phyloP scores from a whole-genome alignment of 2,888 invertebrate genomes.

The Aproaerema taeniolella region DNA sequence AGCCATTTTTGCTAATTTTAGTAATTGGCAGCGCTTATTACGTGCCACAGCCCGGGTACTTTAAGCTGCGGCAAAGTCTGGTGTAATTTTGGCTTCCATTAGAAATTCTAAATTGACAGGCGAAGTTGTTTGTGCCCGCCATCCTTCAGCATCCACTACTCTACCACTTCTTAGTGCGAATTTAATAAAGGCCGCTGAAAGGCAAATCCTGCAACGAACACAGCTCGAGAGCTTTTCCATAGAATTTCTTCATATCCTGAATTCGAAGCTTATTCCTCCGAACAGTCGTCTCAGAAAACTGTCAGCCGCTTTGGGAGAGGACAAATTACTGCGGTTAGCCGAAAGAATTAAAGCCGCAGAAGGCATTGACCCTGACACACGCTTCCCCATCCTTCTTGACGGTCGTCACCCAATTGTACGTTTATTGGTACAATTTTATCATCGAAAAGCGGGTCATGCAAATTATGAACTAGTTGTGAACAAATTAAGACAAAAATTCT shows the following conservation, averaged over 20 bases:
- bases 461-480: constrained; percentile 12
- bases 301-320: neutral
- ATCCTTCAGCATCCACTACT: neutral
- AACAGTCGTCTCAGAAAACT: neutral
- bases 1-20: neutral
- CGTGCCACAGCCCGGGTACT: neutral
- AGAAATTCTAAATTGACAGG: neutral
- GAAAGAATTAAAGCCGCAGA: neutral
- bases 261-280: neutral
- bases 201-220: neutral
- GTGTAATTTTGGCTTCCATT: too few species aligned
- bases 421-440: constrained; percentile 4
- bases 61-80: too few species aligned
- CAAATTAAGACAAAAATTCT: constrained; percentile 11
- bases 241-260: neutral
- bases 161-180: neutral
- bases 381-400: constrained; percentile 5
- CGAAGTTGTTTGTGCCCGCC: neutral
- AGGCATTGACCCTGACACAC: neutral
- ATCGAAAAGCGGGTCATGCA: constrained; percentile 4
- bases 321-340: neutral
- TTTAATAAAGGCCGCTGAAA: neutral
- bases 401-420: constrained; percentile 3
- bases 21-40: neutral
- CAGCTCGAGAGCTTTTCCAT: neutral